These are phyloP conservation scores for Anguilla marmorata DNA, from an alignment of 2,797 vertebrate genomes.

Conservation along the genomic window DNA sequence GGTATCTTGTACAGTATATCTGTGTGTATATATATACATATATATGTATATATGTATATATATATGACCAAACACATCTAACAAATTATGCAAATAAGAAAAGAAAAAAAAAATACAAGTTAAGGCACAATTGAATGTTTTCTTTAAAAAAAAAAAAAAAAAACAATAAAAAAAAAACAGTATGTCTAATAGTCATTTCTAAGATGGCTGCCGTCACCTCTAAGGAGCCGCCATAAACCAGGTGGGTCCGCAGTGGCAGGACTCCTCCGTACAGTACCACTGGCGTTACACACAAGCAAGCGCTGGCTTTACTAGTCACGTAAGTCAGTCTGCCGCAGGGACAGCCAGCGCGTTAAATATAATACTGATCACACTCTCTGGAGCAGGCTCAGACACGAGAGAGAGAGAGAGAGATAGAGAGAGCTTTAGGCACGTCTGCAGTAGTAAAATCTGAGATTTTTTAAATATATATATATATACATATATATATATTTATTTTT, in stretches of 20 bases:
- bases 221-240: slow-evolving; percentile 73
- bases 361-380: slow-evolving; percentile 80
- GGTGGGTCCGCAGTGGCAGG: slow-evolving; percentile 70
- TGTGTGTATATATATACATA: neutral
- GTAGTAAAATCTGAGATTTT: slow-evolving; percentile 59
- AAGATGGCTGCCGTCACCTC: slow-evolving; percentile 74
- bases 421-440: slow-evolving; percentile 77
- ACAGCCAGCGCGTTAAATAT: slow-evolving; percentile 69
- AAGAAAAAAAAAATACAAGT: slow-evolving; percentile 72
- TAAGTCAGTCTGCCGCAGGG: slow-evolving; percentile 79
- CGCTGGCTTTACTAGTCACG: slow-evolving; percentile 83
- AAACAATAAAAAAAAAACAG: slow-evolving; percentile 66
- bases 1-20: slow-evolving; percentile 52
- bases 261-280: slow-evolving; percentile 73
- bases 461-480: neutral
- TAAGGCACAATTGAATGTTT: slow-evolving; percentile 87
- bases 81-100: slow-evolving; percentile 70
- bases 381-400: slow-evolving; percentile 68
- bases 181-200: slow-evolving; percentile 71
- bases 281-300: slow-evolving; percentile 72
- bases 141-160: slow-evolving; percentile 52
- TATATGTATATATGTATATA: slow-evolving; percentile 46
- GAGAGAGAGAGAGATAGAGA: no score
- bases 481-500: slow-evolving; percentile 59
- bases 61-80: slow-evolving; percentile 74